Percentiles rank a stretch among this genome's conserved stretches.
Conservation (phyloP, 2,797 vertebrate genomes). For the Microhierax caerulescens region DNA sequence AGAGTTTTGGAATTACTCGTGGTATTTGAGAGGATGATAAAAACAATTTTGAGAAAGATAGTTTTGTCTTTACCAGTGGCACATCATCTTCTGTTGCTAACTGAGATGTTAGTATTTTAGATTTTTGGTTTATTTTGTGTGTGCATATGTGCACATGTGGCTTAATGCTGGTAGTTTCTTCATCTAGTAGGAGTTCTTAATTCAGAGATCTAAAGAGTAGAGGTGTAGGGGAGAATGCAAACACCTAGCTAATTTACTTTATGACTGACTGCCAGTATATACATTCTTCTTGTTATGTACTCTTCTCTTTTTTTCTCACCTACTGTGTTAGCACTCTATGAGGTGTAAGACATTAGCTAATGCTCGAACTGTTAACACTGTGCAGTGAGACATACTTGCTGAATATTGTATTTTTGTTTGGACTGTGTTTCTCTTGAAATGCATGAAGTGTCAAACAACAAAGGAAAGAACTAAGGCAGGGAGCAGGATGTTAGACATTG, state of each 20-base stretch:
- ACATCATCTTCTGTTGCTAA: rapidly evolving
- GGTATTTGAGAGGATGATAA: not conserved
- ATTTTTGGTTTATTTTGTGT: not conserved
- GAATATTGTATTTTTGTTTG: not conserved
- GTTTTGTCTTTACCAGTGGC: not conserved
- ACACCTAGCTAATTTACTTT: not conserved
- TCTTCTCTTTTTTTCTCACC: not conserved
- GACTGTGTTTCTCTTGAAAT: not conserved
- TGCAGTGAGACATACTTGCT: not conserved
- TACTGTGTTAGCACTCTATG: not conserved
- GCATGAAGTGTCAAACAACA: not conserved
- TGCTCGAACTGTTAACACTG: not conserved
- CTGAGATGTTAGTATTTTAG: not conserved
- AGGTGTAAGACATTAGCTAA: not conserved
- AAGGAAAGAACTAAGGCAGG: not conserved
- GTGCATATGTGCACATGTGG: not conserved
- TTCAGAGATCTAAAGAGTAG: not conserved
- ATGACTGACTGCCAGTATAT: not conserved
- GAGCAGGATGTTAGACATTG: not conserved
- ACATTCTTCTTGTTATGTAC: not conserved
- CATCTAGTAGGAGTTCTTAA: not conserved
- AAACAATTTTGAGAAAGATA: not conserved
- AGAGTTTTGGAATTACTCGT: not conserved
- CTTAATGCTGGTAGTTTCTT: not conserved
- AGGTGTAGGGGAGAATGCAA: not conserved